These are phyloP conservation scores for Alviniconcha strummeri DNA, from an alignment of 2,888 invertebrate species.

Conservation along the genomic window DNA sequence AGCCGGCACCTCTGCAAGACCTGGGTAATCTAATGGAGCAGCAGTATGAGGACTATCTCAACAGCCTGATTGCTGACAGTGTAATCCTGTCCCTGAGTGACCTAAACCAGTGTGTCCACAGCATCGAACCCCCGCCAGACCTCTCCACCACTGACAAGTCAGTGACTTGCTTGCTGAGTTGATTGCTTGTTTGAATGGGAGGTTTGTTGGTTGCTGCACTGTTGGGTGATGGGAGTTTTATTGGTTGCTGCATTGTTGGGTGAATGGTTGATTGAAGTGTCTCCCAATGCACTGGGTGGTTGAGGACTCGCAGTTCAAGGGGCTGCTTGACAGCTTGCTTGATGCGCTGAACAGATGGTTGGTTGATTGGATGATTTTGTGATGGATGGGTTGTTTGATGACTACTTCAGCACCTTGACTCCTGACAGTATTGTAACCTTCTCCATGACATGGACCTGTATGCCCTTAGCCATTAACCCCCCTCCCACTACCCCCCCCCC, in stretches of 20 bases:
- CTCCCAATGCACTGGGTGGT: no score
- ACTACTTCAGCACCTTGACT: no score
- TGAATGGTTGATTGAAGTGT: no score
- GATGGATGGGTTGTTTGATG: no score
- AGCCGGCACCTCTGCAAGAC: constrained; percentile 30
- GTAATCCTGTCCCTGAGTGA: constrained; percentile 17
- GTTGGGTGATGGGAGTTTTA: background rate
- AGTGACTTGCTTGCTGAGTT: constrained; percentile 8
- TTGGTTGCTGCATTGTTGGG: background rate
- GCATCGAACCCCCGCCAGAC: constrained; percentile 32
- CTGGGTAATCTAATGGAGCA: constrained; percentile 39
- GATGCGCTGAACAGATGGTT: no score
- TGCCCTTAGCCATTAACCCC: no score
- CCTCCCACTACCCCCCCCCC: no score
- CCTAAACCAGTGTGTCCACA: constrained; percentile 37
- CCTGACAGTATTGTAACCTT: no score
- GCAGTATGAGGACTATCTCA: constrained; percentile 43
- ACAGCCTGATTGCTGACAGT: constrained; percentile 32
- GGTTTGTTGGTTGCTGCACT: background rate
- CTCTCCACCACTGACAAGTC: constrained; percentile 24
- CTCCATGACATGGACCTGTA: no score
- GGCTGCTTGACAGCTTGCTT: no score
- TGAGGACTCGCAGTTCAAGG: no score
- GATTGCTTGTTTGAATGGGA: background rate
- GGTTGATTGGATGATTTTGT: no score